Percentiles rank a stretch among this genome's conserved stretches.
These are phyloP conservation scores for Machimus rusticus DNA, from an alignment of 2,888 invertebrate genomes.

Conservation along the genomic window DNA sequence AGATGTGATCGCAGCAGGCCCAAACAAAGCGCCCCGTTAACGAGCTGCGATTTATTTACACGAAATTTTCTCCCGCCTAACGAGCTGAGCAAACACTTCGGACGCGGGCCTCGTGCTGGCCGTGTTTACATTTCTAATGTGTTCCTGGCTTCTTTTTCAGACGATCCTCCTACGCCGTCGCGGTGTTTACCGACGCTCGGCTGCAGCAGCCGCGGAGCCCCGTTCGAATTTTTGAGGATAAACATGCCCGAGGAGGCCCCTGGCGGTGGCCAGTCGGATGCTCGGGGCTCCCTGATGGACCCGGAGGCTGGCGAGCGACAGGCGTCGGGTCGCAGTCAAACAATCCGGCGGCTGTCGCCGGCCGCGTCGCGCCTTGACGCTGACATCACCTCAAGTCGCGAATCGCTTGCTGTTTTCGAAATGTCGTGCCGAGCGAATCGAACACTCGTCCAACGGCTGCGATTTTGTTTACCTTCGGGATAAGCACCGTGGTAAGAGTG, in stretches of 20 bases:
- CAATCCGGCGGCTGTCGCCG: background rate
- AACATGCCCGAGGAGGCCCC: background rate
- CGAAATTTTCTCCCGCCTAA: slow-evolving; percentile 15
- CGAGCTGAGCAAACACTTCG: slow-evolving; percentile 18
- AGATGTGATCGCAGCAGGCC: background rate
- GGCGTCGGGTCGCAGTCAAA: background rate
- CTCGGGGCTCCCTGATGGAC: background rate
- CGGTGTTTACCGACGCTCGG: background rate
- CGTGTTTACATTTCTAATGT: background rate
- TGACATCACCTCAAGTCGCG: background rate
- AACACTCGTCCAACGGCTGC: background rate
- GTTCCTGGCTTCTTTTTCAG: background rate
- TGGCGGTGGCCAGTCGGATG: background rate
- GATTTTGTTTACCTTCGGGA: background rate
- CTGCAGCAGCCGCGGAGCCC: background rate
- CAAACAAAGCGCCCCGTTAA: slow-evolving; percentile 6
- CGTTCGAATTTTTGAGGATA: background rate
- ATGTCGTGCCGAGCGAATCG: background rate
- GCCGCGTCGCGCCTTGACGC: background rate
- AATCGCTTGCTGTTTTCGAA: background rate
- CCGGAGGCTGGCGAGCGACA: background rate
- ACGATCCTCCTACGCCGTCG: background rate
- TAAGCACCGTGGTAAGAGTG: background rate
- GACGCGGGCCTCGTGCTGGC: background rate
- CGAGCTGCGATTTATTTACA: slow-evolving; percentile 29